Conservation (phyloP, 2,113 vertebrate species). For the Pristiophorus japonicus region DNA sequence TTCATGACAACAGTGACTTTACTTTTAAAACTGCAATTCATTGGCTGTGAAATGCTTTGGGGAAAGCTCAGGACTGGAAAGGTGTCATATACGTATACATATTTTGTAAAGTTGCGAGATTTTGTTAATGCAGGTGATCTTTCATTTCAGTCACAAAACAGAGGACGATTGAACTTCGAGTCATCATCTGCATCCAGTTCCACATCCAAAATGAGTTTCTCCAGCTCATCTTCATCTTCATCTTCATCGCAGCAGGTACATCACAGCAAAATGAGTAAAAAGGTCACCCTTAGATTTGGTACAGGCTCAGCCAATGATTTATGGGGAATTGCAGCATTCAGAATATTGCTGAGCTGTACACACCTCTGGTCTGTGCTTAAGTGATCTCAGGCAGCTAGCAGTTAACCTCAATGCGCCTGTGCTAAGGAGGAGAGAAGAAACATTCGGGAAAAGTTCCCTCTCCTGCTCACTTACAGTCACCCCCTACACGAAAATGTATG, state of each 20-base stretch:
- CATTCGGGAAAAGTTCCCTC: too few species aligned
- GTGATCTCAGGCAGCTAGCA: not conserved
- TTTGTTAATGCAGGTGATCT: not conserved
- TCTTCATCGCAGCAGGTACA: not conserved
- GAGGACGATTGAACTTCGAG: not conserved
- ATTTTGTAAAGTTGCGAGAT: not conserved
- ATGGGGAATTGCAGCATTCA: not conserved
- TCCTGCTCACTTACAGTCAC: too few species aligned
- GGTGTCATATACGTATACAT: too few species aligned
- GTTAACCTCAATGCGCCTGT: not conserved
- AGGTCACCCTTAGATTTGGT: not conserved
- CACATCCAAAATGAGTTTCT: not conserved
- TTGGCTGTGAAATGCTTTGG: not conserved
- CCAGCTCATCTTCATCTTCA: constrained; percentile 1
- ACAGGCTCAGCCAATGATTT: not conserved
- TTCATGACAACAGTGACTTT: not conserved
- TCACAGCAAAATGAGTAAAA: not conserved
- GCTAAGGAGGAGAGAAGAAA: not conserved
- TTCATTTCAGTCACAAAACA: not conserved
- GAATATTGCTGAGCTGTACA: not conserved
- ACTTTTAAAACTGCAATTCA: not conserved
- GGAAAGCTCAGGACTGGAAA: not conserved
- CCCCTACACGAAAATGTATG: too few species aligned
- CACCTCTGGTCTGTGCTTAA: not conserved
- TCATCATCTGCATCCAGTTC: not conserved